These are phyloP conservation scores for Daubentonia madagascariensis DNA, from an alignment of 2,113 vertebrate species.

Conservation along the genomic window DNA sequence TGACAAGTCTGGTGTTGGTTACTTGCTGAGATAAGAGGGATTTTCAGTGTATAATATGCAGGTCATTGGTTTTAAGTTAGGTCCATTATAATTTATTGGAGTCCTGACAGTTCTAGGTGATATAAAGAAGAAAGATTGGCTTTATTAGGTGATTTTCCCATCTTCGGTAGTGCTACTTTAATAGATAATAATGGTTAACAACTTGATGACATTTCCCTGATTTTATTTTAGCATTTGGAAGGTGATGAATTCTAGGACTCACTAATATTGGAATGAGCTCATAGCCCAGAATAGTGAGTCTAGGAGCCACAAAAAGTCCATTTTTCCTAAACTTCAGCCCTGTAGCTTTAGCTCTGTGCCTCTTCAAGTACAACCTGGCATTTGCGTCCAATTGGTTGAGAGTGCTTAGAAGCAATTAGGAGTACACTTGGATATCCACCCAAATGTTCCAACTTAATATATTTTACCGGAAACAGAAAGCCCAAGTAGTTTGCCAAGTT, in stretches of 20 bases:
- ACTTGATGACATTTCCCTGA: constrained; percentile 80
- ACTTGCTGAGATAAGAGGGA: constrained; percentile 65
- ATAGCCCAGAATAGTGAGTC: constrained; percentile 70
- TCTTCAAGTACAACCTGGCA: constrained; percentile 71
- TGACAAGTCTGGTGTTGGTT: constrained; percentile 49
- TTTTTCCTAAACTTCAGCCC: constrained; percentile 78
- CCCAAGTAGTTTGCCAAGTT: constrained; percentile 40
- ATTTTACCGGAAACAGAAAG: constrained; percentile 66
- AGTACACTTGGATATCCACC: constrained; percentile 61
- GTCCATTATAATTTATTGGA: constrained; percentile 63
- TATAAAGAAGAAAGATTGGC: constrained; percentile 65
- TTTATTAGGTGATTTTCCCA: constrained; percentile 68
- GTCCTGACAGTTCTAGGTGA: constrained; percentile 65
- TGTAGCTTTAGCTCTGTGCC: constrained; percentile 73
- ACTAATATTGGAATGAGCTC: constrained; percentile 69
- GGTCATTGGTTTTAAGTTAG: constrained; percentile 67
- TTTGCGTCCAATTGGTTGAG: constrained; percentile 74
- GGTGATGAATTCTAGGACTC: constrained; percentile 73
- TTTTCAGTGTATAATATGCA: constrained; percentile 56
- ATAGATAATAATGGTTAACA: constrained; percentile 74
- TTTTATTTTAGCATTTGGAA: constrained; percentile 80
- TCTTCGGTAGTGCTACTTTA: constrained; percentile 62
- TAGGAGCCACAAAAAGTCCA: constrained; percentile 78
- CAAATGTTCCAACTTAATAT: constrained; percentile 70
- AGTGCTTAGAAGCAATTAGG: constrained; percentile 76